Conservation (phyloP, 2,888 invertebrate species). For the Temnothorax ravouxi region DNA sequence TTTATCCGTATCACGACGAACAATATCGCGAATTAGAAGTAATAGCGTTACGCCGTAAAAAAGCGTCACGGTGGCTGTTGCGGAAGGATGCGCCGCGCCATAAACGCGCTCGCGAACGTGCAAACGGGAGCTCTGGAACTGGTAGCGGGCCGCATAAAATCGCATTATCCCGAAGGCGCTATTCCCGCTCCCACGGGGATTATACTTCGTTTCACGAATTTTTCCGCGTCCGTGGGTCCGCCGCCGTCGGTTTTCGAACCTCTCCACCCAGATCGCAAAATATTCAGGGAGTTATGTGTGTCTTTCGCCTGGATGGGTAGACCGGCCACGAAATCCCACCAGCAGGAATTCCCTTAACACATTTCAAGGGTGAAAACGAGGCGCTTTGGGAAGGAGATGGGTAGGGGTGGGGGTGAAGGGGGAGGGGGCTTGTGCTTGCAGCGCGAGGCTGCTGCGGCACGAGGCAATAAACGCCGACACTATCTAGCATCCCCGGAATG, state of each 20-base stretch:
- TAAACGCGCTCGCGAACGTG: slow-evolving; percentile 47
- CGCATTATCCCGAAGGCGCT: slow-evolving; percentile 61
- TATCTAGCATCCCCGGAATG: slow-evolving; percentile 75
- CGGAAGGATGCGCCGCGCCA: slow-evolving; percentile 17
- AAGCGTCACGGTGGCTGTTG: slow-evolving; percentile 22
- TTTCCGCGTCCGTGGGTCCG: slow-evolving; percentile 63
- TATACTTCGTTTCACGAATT: slow-evolving; percentile 64
- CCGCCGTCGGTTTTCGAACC: slow-evolving; percentile 31
- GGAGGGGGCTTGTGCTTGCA: slow-evolving; percentile 4
- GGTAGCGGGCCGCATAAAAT: slow-evolving; percentile 59
- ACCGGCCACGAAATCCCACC: slow-evolving; percentile 71
- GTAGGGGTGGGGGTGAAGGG: not conserved
- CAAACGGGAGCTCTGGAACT: slow-evolving; percentile 20
- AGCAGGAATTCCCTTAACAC: slow-evolving; percentile 73
- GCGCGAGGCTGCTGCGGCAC: slow-evolving; percentile 52
- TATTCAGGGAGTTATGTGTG: slow-evolving; percentile 72
- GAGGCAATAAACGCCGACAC: slow-evolving; percentile 80
- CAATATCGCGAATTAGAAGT: slow-evolving; percentile 47
- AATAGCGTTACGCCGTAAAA: slow-evolving; percentile 22
- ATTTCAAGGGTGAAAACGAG: slow-evolving; percentile 65
- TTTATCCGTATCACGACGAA: slow-evolving; percentile 21
- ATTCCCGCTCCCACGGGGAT: slow-evolving; percentile 55
- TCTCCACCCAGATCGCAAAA: slow-evolving; percentile 67
- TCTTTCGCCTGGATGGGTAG: slow-evolving; percentile 71
- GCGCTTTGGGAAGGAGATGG: slow-evolving; percentile 54